Conservation (phyloP, 2,113 vertebrate species). For the Eurystomus gularis region DNA sequence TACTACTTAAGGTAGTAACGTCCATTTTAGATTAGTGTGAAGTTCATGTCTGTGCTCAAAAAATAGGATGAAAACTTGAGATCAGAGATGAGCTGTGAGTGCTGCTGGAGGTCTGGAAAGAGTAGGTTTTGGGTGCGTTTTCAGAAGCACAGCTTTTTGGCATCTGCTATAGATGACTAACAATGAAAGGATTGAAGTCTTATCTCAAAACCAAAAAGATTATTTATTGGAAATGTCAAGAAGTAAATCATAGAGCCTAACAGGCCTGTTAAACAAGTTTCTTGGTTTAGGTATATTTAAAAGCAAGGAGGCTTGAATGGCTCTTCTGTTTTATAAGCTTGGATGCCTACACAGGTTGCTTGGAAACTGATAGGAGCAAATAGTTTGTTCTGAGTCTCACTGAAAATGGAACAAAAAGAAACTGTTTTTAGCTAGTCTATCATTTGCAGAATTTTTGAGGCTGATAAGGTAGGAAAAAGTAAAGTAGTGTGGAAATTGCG, state of each 20-base stretch:
- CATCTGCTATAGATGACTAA: neutral
- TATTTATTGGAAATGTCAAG: neutral
- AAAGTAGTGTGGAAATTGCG: neutral
- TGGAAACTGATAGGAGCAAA: slow-evolving; percentile 15
- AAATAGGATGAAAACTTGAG: neutral
- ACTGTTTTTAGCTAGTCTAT: neutral
- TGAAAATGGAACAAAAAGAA: neutral
- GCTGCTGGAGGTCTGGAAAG: neutral
- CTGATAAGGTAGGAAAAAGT: neutral
- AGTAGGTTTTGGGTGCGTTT: neutral
- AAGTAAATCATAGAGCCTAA: neutral
- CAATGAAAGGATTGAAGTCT: neutral
- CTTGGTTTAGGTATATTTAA: neutral
- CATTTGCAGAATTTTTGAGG: neutral
- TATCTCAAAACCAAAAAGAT: neutral
- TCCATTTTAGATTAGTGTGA: neutral
- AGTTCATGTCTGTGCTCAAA: neutral
- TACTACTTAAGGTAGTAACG: neutral
- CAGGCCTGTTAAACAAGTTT: neutral
- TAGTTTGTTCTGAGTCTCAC: neutral
- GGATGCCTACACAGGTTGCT: neutral
- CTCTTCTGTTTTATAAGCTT: neutral
- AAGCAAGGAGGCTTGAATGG: neutral
- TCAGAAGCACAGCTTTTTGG: neutral
- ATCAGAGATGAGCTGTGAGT: neutral